Conservation (phyloP, 2,113 vertebrate genomes). For the Mola mola region DNA sequence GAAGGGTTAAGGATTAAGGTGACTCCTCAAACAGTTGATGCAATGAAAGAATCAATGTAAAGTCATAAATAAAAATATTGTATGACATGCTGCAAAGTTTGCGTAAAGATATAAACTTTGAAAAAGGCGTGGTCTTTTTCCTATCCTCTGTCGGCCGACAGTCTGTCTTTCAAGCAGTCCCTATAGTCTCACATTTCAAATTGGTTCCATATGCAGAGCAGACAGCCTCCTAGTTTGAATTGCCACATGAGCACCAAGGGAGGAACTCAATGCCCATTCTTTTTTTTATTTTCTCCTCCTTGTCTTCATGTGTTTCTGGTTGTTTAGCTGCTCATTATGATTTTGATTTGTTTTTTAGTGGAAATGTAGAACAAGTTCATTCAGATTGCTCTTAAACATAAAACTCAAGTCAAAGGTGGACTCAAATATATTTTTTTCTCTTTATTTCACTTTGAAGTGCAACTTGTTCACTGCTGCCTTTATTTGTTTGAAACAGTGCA, state of each 20-base stretch:
- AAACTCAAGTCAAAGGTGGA: not conserved
- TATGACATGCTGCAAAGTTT: too few species aligned
- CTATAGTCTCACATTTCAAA: constrained; percentile 65
- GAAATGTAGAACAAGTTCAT: not conserved
- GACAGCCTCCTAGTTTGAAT: constrained; percentile 39
- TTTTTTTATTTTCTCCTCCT: constrained; percentile 4
- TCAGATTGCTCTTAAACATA: not conserved
- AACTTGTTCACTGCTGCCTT: not conserved
- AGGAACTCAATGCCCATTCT: constrained; percentile 21
- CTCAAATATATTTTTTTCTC: not conserved
- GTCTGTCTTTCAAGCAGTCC: constrained; percentile 41
- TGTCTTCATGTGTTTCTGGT: not conserved
- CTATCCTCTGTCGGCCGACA: constrained; percentile 7
- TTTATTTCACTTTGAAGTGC: too few species aligned
- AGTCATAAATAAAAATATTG: too few species aligned
- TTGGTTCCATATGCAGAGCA: constrained; percentile 66
- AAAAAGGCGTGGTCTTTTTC: not conserved
- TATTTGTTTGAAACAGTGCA: not conserved
- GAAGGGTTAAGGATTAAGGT: too few species aligned
- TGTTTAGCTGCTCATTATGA: not conserved
- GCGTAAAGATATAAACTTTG: not conserved
- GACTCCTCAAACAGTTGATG: too few species aligned
- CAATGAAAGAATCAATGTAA: too few species aligned
- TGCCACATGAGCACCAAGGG: constrained; percentile 42
- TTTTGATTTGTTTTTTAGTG: too few species aligned